These are phyloP conservation scores for Catocala fraxini DNA, from an alignment of 2,888 invertebrate species.

Conservation along the genomic window DNA sequence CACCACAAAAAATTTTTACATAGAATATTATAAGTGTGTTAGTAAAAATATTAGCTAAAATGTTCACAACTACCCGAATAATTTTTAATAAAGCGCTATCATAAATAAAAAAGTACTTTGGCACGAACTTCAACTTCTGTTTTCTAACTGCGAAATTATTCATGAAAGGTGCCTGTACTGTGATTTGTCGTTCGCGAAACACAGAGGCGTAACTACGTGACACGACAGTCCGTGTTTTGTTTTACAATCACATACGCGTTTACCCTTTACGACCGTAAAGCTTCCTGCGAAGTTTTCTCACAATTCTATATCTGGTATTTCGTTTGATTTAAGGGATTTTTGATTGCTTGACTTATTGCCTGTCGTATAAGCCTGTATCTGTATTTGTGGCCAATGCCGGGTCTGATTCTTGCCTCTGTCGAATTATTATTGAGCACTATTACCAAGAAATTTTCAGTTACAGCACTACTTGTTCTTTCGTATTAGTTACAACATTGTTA, in stretches of 20 bases:
- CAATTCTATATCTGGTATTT: neutral
- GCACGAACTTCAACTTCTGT: constrained; percentile 33
- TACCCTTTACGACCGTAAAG: neutral
- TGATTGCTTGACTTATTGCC: neutral
- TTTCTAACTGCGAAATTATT: constrained; percentile 49
- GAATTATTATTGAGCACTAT: too few species aligned
- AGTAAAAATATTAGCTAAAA: too few species aligned
- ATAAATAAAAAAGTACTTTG: constrained; percentile 28
- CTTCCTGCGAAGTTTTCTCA: neutral
- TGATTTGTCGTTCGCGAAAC: constrained; percentile 48
- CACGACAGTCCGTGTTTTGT: constrained; percentile 26
- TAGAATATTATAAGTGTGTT: too few species aligned
- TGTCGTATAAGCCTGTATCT: too few species aligned
- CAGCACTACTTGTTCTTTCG: too few species aligned
- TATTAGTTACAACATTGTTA: too few species aligned
- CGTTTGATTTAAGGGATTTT: constrained; percentile 1
- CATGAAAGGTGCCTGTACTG: constrained; percentile 37
- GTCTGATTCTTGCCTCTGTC: too few species aligned
- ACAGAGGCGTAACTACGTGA: constrained; percentile 27
- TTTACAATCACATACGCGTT: constrained; percentile 25
- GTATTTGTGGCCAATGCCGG: too few species aligned
- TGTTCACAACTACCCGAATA: neutral
- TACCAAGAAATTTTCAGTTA: too few species aligned
- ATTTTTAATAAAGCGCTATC: constrained; percentile 26
- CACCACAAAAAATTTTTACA: too few species aligned